phyloP scores from a whole-genome alignment of 1,140 invertebrate species.

The Bombus confusus region DNA sequence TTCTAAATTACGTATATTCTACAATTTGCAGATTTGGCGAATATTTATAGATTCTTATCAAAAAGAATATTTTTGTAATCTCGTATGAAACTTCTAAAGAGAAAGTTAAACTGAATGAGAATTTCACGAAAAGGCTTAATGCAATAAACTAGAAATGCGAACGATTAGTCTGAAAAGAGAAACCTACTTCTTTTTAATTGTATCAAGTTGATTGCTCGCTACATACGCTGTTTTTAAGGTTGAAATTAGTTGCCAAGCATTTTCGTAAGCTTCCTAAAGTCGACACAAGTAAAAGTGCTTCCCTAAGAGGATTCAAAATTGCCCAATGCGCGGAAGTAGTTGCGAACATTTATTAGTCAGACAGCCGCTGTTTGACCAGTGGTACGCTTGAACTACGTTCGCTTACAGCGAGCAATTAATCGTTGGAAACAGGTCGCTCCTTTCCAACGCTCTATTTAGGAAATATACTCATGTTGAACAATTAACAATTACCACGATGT shows the following conservation, averaged over 20 bases:
- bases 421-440: neutral
- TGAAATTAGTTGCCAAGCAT: neutral
- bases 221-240: neutral
- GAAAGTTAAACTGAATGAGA: too few species aligned
- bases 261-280: slow-evolving; percentile 6
- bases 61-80: too few species aligned
- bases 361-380: neutral
- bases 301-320: slow-evolving; percentile 24
- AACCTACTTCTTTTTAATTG: neutral
- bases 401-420: neutral
- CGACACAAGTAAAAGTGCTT: neutral
- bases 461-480: neutral
- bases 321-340: neutral
- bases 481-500: neutral
- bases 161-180: too few species aligned
- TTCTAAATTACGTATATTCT: neutral
- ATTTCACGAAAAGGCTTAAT: neutral
- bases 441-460: neutral
- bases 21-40: too few species aligned
- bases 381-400: neutral
- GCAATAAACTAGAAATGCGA: neutral
- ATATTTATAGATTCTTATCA: too few species aligned
- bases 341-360: slow-evolving; percentile 14
- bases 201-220: neutral
- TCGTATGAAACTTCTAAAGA: too few species aligned